Evolutionary conservation across 2,797 vertebrate species (phyloP).

Genomic region (Mormyrus proboscirostris): DNA sequence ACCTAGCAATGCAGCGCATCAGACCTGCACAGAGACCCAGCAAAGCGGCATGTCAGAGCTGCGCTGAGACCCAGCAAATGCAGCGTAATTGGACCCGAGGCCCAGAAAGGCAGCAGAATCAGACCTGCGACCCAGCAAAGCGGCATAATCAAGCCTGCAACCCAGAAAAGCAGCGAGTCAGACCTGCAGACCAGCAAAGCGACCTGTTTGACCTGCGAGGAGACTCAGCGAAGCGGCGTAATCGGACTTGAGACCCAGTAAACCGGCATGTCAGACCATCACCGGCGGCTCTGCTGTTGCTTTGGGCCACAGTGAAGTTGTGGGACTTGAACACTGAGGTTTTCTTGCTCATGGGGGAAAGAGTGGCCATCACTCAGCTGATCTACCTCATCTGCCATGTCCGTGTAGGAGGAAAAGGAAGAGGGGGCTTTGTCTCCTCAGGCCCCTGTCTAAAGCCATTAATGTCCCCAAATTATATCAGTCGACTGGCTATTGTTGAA

Average conservation of each 20-base stretch:
- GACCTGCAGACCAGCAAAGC: not conserved
- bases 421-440: not conserved
- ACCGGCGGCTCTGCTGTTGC: not conserved
- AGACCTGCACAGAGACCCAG: constrained; percentile 2
- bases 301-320: not conserved
- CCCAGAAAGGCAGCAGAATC: not conserved
- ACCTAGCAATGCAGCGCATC: constrained; percentile 45
- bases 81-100: constrained; percentile 15
- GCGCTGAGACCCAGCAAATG: constrained; percentile 5
- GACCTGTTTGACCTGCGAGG: not conserved
- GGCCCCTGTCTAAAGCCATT: not conserved
- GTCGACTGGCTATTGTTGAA: constrained; percentile 58
- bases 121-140: not conserved
- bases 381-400: not conserved
- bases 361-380: not conserved
- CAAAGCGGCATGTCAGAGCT: not conserved
- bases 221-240: not conserved
- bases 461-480: constrained; percentile 63
- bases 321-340: not conserved
- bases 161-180: not conserved
- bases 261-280: not conserved
- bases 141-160: not conserved
- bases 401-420: not conserved
- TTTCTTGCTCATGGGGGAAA: not conserved
- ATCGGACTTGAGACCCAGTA: not conserved